These are phyloP conservation scores for Wiebesia pumilae DNA, from an alignment of 1,140 invertebrate species.

Conservation along the genomic window DNA sequence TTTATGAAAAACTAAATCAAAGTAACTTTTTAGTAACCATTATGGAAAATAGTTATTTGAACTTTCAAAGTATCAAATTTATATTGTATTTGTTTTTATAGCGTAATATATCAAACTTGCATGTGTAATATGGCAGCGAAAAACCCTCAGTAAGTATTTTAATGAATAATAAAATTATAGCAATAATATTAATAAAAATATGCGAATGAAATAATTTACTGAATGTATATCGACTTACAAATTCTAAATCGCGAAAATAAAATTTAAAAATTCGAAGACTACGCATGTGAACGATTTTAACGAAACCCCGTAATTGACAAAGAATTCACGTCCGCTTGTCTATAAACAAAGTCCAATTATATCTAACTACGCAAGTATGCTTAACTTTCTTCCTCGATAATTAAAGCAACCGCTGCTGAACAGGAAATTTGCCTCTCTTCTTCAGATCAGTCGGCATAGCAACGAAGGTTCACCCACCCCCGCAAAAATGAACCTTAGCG, in stretches of 20 bases:
- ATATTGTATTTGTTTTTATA: no score
- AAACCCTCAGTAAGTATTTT: no score
- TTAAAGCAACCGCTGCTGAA: background rate
- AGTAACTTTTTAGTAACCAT: no score
- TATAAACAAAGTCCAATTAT: constrained; percentile 23
- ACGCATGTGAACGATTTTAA: constrained; percentile 37
- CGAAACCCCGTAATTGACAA: constrained; percentile 1
- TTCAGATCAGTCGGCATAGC: background rate
- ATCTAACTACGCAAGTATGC: background rate
- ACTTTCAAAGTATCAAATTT: no score
- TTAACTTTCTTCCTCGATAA: background rate
- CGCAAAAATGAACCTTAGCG: background rate
- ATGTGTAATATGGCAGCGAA: no score
- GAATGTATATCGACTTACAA: no score
- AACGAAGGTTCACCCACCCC: background rate
- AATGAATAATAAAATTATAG: no score
- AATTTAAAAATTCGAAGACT: background rate
- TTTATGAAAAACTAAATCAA: no score
- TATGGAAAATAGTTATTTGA: no score
- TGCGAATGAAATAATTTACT: no score
- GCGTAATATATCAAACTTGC: no score
- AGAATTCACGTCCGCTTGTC: background rate
- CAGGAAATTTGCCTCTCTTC: background rate
- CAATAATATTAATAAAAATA: no score
- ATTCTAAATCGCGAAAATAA: background rate